Percentiles rank a stretch among this genome's conserved stretches.
Evolutionary conservation across 2,888 invertebrate genomes (phyloP).

Genomic region (Plebejus melissa): DNA sequence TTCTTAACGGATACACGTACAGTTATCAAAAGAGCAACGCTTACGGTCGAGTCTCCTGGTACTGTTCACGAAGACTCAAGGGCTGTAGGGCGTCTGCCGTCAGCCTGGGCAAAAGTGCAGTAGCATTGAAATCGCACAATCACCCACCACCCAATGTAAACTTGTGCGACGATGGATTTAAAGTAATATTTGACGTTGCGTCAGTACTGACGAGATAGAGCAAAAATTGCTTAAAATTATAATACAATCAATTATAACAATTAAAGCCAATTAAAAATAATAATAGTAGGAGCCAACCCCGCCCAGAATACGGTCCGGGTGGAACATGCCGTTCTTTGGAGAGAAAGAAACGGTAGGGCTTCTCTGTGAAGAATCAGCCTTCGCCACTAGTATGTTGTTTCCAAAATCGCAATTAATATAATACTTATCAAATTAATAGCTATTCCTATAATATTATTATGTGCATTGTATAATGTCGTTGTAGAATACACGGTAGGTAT

Average conservation of each 20-base stretch:
- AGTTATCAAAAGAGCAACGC: conserved; percentile 70
- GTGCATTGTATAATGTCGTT: too few relatives aligned
- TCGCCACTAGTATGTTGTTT: too few relatives aligned
- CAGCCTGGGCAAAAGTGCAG: conserved; percentile 54
- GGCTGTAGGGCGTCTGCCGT: conserved; percentile 67
- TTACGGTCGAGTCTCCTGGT: conserved; percentile 67
- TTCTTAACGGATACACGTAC: conserved; percentile 62
- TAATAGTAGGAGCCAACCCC: too few relatives aligned
- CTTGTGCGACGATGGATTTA: neutral
- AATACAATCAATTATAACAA: neutral
- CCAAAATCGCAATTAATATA: too few relatives aligned
- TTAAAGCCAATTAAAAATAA: neutral
- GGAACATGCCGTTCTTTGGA: too few relatives aligned
- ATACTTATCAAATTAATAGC: too few relatives aligned
- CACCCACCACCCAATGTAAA: conserved; percentile 59
- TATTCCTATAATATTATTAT: too few relatives aligned
- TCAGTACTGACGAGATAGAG: neutral
- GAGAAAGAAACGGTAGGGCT: too few relatives aligned
- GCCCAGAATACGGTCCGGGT: too few relatives aligned
- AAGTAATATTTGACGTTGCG: neutral
- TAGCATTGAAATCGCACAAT: conserved; percentile 56
- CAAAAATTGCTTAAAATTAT: neutral
- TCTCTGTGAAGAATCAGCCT: too few relatives aligned
- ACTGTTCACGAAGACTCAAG: conserved; percentile 65
- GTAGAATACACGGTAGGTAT: too few relatives aligned